Conservation (phyloP, 2,888 invertebrate species). For the Byasa hedistus region DNA sequence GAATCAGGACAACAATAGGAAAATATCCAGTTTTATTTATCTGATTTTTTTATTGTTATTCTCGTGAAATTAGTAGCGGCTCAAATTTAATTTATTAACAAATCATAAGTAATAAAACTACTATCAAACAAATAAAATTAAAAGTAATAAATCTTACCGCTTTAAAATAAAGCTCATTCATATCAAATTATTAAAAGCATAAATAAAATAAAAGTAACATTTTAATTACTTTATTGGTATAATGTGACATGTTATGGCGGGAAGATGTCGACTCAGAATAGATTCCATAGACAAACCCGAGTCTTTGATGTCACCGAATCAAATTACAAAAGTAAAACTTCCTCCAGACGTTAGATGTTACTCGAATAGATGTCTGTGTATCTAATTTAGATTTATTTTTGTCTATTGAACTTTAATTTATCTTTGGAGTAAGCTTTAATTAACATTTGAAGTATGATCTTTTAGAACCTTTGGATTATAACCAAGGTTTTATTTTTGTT, state of each 20-base stretch:
- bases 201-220: constrained; percentile 36
- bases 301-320: constrained; percentile 68
- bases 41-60: too few relatives aligned
- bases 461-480: background rate
- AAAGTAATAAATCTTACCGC: constrained; percentile 17
- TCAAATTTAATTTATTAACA: background rate
- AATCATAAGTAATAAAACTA: background rate
- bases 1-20: too few relatives aligned
- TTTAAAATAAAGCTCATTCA: constrained; percentile 33
- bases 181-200: constrained; percentile 35
- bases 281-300: constrained; percentile 40
- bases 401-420: constrained; percentile 16
- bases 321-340: constrained; percentile 65
- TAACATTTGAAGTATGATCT: background rate
- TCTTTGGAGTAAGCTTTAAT: background rate
- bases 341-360: constrained; percentile 44
- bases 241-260: constrained; percentile 46
- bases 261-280: constrained; percentile 49
- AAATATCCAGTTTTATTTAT: too few relatives aligned
- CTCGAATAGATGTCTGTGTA: constrained; percentile 35
- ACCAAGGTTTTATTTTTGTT: background rate
- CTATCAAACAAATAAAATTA: constrained; percentile 6
- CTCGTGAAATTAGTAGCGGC: background rate
- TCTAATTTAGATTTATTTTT: constrained; percentile 33
- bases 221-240: constrained; percentile 48